Conservation (phyloP, 2,797 vertebrate genomes). For the Allobates femoralis region DNA sequence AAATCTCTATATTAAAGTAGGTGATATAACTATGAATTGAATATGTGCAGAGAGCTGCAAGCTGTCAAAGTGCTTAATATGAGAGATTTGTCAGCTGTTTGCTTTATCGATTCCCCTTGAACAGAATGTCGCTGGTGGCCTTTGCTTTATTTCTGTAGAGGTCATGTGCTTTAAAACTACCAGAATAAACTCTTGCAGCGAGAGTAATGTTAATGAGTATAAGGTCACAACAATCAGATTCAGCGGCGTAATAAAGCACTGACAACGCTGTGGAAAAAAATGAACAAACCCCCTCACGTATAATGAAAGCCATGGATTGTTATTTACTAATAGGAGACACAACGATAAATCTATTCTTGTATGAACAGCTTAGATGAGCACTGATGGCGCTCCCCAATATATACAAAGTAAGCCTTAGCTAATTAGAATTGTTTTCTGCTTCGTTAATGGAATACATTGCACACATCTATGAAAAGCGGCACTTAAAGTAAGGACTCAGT, state of each 20-base stretch:
- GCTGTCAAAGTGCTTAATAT: slow-evolving; percentile 61
- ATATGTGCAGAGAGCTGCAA: slow-evolving; percentile 46
- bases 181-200: slow-evolving; percentile 49
- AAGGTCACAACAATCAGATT: slow-evolving; percentile 54
- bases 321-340: slow-evolving; percentile 15
- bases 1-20: slow-evolving; percentile 41
- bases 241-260: slow-evolving; percentile 45
- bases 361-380: neutral
- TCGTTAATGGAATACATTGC: neutral
- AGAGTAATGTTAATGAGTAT: slow-evolving; percentile 58
- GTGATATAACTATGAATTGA: slow-evolving; percentile 52
- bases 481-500: neutral
- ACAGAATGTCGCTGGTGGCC: slow-evolving; percentile 56
- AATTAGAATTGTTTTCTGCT: neutral
- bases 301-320: slow-evolving; percentile 18
- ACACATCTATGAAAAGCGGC: neutral
- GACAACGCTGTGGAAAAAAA: slow-evolving; percentile 28
- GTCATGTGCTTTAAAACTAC: slow-evolving; percentile 51
- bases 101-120: slow-evolving; percentile 59
- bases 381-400: neutral
- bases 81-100: slow-evolving; percentile 61
- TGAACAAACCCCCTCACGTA: neutral
- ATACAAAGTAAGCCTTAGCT: neutral
- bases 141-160: slow-evolving; percentile 63
- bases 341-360: slow-evolving; percentile 8